These are phyloP conservation scores for Siniperca undulata DNA, from an alignment of 2,797 vertebrate species.

Conservation along the genomic window DNA sequence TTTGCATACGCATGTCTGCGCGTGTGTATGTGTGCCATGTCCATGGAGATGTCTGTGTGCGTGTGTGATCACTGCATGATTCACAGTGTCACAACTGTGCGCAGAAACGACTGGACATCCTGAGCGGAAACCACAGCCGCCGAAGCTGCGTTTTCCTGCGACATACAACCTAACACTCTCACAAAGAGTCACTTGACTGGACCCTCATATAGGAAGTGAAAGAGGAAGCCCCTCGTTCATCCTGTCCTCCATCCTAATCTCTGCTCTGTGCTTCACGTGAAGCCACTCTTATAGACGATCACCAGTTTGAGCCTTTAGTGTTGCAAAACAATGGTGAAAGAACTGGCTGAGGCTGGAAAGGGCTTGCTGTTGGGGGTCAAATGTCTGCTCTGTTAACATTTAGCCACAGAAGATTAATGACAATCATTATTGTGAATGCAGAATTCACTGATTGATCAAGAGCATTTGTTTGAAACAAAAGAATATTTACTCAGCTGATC, in stretches of 20 bases:
- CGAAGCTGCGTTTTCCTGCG: constrained; percentile 81
- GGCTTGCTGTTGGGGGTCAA: constrained; percentile 64
- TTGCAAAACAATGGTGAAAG: constrained; percentile 78
- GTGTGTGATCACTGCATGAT: constrained; percentile 79
- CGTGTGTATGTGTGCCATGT: constrained; percentile 51
- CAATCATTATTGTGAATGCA: constrained; percentile 40
- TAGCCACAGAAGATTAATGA: constrained; percentile 45
- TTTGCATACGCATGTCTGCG: constrained; percentile 53
- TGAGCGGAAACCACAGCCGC: constrained; percentile 85
- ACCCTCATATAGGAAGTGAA: constrained; percentile 88
- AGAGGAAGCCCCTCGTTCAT: constrained; percentile 86
- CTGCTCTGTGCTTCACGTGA: constrained; percentile 76
- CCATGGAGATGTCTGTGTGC: constrained; percentile 67
- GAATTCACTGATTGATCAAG: constrained; percentile 52
- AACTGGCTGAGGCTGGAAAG: constrained; percentile 80
- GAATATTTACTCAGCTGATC: constrained; percentile 55
- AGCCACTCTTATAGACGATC: constrained; percentile 57
- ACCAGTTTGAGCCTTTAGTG: constrained; percentile 40
- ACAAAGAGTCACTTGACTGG: constrained; percentile 88
- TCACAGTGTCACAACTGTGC: constrained; percentile 84
- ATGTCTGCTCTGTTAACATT: constrained; percentile 71
- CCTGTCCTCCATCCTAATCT: constrained; percentile 78
- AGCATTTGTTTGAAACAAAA: constrained; percentile 43
- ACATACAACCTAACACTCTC: constrained; percentile 81
- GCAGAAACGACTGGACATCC: constrained; percentile 84